Conservation (phyloP, 2,113 vertebrate species). For the chimpanzee (Pan troglodytes) region NHGRI_mPanTro3-v2.1_pri NC_072403.2:123554001-123554500, state of each 20-base stretch:
- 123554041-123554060: neutral
- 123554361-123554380: neutral
- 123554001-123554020: neutral
- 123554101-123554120: neutral
- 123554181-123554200: neutral
- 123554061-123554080: neutral
- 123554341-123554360: neutral
- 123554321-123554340: neutral
- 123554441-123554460: neutral
- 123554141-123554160: neutral
- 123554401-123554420: neutral
- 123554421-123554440: neutral
- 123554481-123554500: neutral
- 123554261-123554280: neutral
- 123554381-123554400: neutral
- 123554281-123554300: neutral
- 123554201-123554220: neutral
- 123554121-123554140: neutral
- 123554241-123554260: neutral
- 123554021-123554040: neutral
- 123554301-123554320: neutral
- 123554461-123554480: conserved; percentile 14
- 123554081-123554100: neutral
- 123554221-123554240: neutral
- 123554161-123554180: neutral